A percentile compares a stretch with the other conserved stretches of the same genome.
phyloP scores from a whole-genome alignment of 2,797 vertebrate genomes.

The Thunnus albacares region DNA sequence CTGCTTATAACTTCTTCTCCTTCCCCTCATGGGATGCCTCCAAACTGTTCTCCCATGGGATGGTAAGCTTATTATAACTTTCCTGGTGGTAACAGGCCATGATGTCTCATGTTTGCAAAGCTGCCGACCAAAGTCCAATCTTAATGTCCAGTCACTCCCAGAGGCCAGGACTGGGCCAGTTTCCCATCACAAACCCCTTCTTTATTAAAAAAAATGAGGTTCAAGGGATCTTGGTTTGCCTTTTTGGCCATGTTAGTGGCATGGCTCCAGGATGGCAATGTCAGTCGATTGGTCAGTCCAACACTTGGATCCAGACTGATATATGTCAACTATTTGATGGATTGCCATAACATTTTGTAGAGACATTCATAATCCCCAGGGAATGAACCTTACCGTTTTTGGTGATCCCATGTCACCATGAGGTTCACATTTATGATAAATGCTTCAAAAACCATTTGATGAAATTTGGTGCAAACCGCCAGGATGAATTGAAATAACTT shows the following conservation, averaged over 20 bases:
- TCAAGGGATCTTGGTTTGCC: neutral
- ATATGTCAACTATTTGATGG: too few species aligned
- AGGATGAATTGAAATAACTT: too few species aligned
- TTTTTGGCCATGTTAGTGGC: neutral
- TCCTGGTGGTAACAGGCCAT: neutral
- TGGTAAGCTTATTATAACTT: neutral
- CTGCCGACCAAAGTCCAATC: neutral
- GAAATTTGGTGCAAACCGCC: too few species aligned
- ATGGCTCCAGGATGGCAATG: too few species aligned
- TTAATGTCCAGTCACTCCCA: neutral
- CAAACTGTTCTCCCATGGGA: neutral
- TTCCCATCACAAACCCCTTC: constrained; percentile 4
- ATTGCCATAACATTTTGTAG: too few species aligned
- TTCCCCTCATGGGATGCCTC: neutral
- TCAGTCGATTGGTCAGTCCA: too few species aligned
- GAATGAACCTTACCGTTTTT: too few species aligned
- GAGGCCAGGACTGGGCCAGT: neutral
- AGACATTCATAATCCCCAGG: too few species aligned
- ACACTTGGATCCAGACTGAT: too few species aligned
- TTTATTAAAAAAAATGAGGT: neutral
- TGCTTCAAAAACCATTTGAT: too few species aligned
- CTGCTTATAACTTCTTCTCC: neutral
- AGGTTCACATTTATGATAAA: too few species aligned
- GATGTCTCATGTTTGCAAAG: neutral
- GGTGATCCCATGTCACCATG: too few species aligned